phyloP scores from a whole-genome alignment of 37 sponge, comb jelly and placozoan genomes.

The Agelas oroides region DNA sequence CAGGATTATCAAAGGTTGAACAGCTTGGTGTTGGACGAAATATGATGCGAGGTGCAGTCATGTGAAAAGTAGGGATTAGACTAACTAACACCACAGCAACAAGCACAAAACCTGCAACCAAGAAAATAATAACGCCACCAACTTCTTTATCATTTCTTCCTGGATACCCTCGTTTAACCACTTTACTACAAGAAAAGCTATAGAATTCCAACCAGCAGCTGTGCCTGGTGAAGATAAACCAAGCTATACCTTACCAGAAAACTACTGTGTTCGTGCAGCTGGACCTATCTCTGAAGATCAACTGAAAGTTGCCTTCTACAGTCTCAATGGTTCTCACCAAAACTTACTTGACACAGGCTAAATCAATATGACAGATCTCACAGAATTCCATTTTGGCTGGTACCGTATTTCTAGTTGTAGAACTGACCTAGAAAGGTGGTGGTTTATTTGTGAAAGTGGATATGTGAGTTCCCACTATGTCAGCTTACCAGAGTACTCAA shows the following conservation, averaged over 20 bases:
- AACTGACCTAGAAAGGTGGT: constrained; percentile 8
- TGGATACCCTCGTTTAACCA: constrained; percentile 22
- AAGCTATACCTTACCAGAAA: not conserved
- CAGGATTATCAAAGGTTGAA: constrained; percentile 10
- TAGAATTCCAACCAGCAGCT: not conserved
- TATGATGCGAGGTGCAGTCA: constrained; percentile 1
- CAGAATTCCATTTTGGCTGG: constrained; percentile 1
- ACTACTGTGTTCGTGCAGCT: constrained; percentile 16
- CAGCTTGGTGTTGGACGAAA: constrained; percentile 9
- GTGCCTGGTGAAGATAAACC: not conserved
- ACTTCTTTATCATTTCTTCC: constrained; percentile 4
- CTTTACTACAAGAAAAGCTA: not conserved
- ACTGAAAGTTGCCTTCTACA: constrained; percentile 2
- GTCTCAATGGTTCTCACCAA: not conserved
- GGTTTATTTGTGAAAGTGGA: not conserved
- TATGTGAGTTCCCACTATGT: constrained; percentile 9
- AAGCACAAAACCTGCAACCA: not conserved
- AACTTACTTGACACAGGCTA: not conserved
- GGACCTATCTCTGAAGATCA: not conserved
- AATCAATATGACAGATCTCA: not conserved
- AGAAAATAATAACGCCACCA: not conserved
- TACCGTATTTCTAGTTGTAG: constrained; percentile 1
- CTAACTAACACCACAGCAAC: not conserved
- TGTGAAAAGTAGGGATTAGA: not conserved
- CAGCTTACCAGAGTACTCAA: not conserved